phyloP scores from a whole-genome alignment of 2,113 vertebrate species.

The Neolamprologus tretocephalus region DNA sequence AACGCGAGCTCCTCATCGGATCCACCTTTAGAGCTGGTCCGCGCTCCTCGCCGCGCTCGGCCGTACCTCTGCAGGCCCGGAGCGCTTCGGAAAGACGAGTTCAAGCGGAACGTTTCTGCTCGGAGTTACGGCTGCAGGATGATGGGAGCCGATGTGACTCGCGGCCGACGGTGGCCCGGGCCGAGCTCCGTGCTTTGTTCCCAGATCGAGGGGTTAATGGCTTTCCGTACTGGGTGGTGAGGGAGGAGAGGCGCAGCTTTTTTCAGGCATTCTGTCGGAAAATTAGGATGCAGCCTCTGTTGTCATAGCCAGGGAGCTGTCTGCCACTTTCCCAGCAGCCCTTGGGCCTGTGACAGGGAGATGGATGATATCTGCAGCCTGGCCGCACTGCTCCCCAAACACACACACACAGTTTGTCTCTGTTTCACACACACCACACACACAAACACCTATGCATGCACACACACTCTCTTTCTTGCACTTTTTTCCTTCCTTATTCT shows the following conservation, averaged over 20 bases:
- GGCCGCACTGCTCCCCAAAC: constrained; percentile 54
- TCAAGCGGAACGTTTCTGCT: not conserved
- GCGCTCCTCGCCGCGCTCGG: not conserved
- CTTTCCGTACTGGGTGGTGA: constrained; percentile 70
- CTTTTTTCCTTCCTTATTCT: not conserved
- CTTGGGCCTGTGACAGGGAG: constrained; percentile 86
- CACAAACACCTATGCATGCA: not conserved
- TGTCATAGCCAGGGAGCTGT: constrained; percentile 77
- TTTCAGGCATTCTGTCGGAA: constrained; percentile 21
- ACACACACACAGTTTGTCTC: not conserved
- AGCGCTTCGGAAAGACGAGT: not conserved
- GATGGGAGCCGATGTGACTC: constrained; percentile 33
- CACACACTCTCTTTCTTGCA: not conserved
- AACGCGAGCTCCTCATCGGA: not conserved
- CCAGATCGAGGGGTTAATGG: constrained; percentile 64
- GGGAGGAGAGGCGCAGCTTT: constrained; percentile 28
- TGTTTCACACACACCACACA: not conserved
- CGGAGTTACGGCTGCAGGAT: not conserved
- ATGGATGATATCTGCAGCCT: constrained; percentile 92
- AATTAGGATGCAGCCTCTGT: constrained; percentile 86
- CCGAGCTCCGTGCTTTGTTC: constrained; percentile 54
- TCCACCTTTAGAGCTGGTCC: not conserved
- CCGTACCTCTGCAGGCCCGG: not conserved
- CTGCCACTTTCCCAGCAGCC: constrained; percentile 87
- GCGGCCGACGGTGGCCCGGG: constrained; percentile 9